These are phyloP conservation scores for Platichthys stellatus DNA, from an alignment of 2,113 vertebrate genomes.

Conservation along the genomic window DNA sequence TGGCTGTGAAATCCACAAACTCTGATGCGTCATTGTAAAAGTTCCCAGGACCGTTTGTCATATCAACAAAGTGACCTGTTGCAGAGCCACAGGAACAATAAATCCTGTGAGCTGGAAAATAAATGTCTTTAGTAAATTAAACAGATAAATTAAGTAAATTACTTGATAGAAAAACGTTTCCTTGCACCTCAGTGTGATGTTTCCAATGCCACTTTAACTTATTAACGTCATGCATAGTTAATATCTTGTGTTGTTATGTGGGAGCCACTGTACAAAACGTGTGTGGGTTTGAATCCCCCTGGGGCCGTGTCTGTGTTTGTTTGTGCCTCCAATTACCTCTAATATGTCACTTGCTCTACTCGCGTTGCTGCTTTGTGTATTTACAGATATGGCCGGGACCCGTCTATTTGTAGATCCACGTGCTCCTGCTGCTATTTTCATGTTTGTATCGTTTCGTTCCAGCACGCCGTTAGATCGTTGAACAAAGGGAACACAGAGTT, in stretches of 20 bases:
- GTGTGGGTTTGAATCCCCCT: slow-evolving; percentile 1
- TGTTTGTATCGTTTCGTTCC: slow-evolving; percentile 21
- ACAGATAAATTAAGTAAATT: too few species aligned
- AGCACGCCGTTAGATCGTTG: slow-evolving; percentile 11
- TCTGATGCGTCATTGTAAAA: too few species aligned
- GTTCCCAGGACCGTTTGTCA: too few species aligned
- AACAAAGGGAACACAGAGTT: slow-evolving; percentile 1
- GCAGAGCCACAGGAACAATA: too few species aligned
- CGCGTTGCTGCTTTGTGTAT: slow-evolving; percentile 11
- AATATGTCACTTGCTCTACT: slow-evolving; percentile 32
- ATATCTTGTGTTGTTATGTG: slow-evolving; percentile 17
- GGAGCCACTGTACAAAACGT: neutral
- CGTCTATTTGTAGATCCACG: neutral
- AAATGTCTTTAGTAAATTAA: too few species aligned
- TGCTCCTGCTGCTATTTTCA: slow-evolving; percentile 10
- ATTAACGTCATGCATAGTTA: slow-evolving; percentile 5
- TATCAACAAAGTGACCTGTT: too few species aligned
- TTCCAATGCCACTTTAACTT: neutral
- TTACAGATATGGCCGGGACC: slow-evolving; percentile 9
- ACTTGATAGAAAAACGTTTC: neutral
- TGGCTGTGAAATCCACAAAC: too few species aligned
- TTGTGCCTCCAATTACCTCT: slow-evolving; percentile 37
- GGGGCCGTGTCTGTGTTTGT: slow-evolving; percentile 11
- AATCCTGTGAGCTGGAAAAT: too few species aligned
- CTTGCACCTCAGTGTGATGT: neutral